Evolutionary conservation across 2,797 vertebrate genomes (phyloP), one percentile per base, ranked within the genome.

Genomic region (Prunella strophiata): DNA sequence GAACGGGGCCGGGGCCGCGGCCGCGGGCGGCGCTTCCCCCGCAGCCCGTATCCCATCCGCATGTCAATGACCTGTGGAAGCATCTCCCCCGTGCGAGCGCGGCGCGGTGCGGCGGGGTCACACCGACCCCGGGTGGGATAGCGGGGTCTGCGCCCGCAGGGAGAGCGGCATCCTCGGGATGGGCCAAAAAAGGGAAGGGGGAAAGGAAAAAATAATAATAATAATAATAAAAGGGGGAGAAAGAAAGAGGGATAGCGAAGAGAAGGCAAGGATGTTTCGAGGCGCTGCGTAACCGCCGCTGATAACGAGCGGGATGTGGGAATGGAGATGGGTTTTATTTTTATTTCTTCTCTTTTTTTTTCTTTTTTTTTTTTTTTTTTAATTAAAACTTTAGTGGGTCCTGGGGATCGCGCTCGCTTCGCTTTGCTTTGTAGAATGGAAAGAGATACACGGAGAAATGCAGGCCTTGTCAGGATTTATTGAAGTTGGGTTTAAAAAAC

Each of bases 401-500:
- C 95, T 48, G 86, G 75, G 94, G 93, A 96, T 84, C 90, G 68
- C 30, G 40, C 95, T 95, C 65, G 92, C 83, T 95, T 87, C 89
- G 25, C 88, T 95, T 74, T 85, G 95, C 96, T 96, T 96, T 92
- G 97, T 96, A 95, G 95, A 93, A 91, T 67, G 96, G 72, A 85
- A 95, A 96, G 91, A 95, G 97, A 95, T 89, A 91, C 93, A 94
- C 77, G 87, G 96, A 91, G 96, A 96, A 98, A 96, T 97, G 96
- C 89, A 96, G 97, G 96, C 96, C 97, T 97, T 78, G 93, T 96
- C 97, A 94, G 96, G 96, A 97, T 98, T 98, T 97, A 97, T 97
- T 98, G 98, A 97, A 97, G 96, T 97, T 97, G 96, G 96, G 96
- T 97, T 97, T 98, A 82, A 97, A 98, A 98, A 98, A 97, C 94